Conservation (phyloP, 2,113 vertebrate genomes). For the Cettia cetti region DNA sequence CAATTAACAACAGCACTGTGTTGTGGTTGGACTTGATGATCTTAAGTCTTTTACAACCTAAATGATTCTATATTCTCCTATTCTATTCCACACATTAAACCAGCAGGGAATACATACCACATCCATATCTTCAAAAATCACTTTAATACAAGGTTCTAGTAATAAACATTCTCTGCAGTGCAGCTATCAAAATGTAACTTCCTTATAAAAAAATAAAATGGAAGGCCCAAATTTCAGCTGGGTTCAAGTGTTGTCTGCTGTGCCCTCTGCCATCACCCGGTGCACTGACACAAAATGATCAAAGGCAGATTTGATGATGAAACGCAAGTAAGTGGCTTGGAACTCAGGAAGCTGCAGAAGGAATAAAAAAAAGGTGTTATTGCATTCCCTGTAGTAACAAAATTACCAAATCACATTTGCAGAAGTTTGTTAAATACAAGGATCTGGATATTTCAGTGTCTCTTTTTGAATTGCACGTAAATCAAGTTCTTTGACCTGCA, state of each 20-base stretch:
- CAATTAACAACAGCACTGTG: not conserved
- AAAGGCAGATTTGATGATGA: slow-evolving; percentile 87
- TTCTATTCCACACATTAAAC: not conserved
- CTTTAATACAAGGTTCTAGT: not conserved
- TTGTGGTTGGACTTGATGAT: not conserved
- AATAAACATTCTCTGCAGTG: not conserved
- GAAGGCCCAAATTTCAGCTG: not conserved
- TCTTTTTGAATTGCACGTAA: not conserved
- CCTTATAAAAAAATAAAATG: not conserved
- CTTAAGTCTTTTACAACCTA: not conserved
- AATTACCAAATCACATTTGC: not conserved
- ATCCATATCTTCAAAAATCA: not conserved
- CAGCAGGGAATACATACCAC: not conserved
- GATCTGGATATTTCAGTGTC: not conserved
- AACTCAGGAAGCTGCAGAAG: slow-evolving; percentile 78
- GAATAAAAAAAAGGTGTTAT: not conserved
- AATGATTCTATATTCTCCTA: not conserved
- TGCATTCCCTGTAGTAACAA: not conserved
- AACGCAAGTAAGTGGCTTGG: slow-evolving; percentile 83
- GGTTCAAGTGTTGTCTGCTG: not conserved
- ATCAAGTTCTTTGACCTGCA: not conserved
- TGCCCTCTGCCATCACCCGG: slow-evolving; percentile 80
- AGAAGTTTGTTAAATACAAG: not conserved
- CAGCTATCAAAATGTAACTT: not conserved
- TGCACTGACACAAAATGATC: slow-evolving; percentile 93